phyloP scores from a whole-genome alignment of 2,797 vertebrate species.

The Cyprinodon diabolis region DNA sequence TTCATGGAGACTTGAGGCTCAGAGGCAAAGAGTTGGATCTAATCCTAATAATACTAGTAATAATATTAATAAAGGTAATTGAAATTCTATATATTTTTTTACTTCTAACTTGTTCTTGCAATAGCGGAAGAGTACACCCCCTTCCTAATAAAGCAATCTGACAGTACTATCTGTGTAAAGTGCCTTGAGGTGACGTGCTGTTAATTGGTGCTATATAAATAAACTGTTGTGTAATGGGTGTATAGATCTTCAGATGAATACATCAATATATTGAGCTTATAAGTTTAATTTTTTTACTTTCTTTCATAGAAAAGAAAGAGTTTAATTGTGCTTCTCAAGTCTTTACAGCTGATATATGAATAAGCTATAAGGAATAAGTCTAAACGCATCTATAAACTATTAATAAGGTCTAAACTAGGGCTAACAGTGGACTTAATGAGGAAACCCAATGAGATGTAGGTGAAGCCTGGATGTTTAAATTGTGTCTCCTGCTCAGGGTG shows the following conservation, averaged over 20 bases:
- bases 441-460: neutral
- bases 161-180: too few species aligned
- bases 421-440: neutral
- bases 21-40: too few species aligned
- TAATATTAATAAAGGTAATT: too few species aligned
- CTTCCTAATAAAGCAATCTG: too few species aligned
- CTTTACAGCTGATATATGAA: neutral
- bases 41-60: too few species aligned
- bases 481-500: constrained; percentile 1
- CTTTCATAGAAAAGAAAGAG: neutral
- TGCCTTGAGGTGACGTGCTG: too few species aligned
- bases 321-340: neutral
- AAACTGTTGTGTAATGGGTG: neutral
- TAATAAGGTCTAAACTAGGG: constrained; percentile 1
- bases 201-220: too few species aligned
- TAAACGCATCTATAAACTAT: neutral
- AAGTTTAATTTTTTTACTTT: neutral
- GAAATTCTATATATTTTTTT: too few species aligned
- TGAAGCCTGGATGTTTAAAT: neutral
- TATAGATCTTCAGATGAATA: neutral
- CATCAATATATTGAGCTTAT: neutral
- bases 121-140: too few species aligned
- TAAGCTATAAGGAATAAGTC: neutral
- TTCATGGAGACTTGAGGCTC: too few species aligned
- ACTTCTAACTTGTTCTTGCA: too few species aligned